These are phyloP conservation scores for Parotia lawesii DNA, from an alignment of 2,113 vertebrate species.

Conservation along the genomic window DNA sequence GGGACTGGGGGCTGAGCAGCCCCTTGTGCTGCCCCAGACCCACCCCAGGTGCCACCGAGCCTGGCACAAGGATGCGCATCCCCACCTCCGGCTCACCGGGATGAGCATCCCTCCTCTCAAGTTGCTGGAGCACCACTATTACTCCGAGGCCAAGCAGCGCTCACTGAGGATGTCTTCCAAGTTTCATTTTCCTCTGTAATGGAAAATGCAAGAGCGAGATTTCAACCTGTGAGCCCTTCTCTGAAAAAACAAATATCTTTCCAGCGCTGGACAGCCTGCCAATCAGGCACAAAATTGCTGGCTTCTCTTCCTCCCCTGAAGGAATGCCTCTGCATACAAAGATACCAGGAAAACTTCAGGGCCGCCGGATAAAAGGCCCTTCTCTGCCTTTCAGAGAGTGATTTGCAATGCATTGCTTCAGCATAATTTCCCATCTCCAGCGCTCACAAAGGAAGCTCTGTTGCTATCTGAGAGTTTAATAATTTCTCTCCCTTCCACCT, in stretches of 20 bases:
- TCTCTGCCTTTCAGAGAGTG: conserved; percentile 57
- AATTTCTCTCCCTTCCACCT: conserved; percentile 67
- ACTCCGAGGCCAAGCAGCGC: neutral
- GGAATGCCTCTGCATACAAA: conserved; percentile 73
- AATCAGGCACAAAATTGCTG: conserved; percentile 73
- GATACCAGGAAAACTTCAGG: conserved; percentile 56
- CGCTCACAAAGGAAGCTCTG: conserved; percentile 71
- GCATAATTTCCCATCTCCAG: conserved; percentile 72
- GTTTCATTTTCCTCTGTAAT: conserved; percentile 57
- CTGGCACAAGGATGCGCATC: accelerated
- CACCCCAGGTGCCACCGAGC: accelerated
- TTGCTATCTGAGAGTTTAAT: conserved; percentile 68
- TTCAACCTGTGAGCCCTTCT: conserved; percentile 59
- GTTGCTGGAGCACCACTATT: neutral
- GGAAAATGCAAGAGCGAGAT: conserved; percentile 56
- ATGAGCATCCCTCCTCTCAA: neutral
- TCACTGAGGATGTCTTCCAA: conserved; percentile 7
- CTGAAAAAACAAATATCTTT: conserved; percentile 72
- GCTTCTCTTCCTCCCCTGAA: conserved; percentile 70
- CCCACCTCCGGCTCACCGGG: accelerated
- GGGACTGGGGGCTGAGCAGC: neutral
- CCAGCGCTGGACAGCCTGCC: conserved; percentile 74
- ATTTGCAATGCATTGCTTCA: conserved; percentile 76
- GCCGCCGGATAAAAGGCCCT: conserved; percentile 66
- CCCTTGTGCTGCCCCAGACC: accelerated